Conservation (phyloP, 2,797 vertebrate species). For the Garrulus glandarius region DNA sequence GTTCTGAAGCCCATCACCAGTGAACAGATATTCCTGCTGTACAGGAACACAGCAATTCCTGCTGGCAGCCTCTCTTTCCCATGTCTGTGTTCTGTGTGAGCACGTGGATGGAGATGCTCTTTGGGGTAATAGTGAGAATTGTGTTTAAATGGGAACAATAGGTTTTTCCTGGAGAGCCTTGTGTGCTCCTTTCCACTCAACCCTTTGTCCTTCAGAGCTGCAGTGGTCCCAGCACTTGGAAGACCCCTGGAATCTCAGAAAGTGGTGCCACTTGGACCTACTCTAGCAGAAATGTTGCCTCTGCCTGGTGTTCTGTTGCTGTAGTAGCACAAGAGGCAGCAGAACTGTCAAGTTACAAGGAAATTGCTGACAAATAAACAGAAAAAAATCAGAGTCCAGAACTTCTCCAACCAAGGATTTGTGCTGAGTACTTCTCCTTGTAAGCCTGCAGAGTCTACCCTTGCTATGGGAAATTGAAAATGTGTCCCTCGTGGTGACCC, state of each 20-base stretch:
- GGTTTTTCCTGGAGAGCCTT: background rate
- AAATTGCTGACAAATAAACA: background rate
- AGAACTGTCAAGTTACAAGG: background rate
- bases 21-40: background rate
- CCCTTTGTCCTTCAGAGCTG: background rate
- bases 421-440: background rate
- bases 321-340: background rate
- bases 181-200: background rate
- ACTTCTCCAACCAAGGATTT: background rate
- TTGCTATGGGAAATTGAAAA: background rate
- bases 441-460: background rate
- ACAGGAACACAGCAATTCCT: background rate
- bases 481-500: background rate
- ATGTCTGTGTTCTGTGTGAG: background rate
- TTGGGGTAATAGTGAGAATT: background rate
- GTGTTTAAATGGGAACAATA: background rate
- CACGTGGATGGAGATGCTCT: background rate
- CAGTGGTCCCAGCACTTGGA: background rate
- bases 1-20: background rate
- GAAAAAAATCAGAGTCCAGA: background rate
- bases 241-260: background rate
- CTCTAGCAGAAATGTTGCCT: background rate
- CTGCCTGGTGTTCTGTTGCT: background rate
- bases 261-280: background rate
- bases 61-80: background rate